A percentile compares a stretch with the other conserved stretches of the same genome.
These are phyloP conservation scores for Telmatherina bonti DNA, from an alignment of 2,797 vertebrate genomes.

Conservation along the genomic window DNA sequence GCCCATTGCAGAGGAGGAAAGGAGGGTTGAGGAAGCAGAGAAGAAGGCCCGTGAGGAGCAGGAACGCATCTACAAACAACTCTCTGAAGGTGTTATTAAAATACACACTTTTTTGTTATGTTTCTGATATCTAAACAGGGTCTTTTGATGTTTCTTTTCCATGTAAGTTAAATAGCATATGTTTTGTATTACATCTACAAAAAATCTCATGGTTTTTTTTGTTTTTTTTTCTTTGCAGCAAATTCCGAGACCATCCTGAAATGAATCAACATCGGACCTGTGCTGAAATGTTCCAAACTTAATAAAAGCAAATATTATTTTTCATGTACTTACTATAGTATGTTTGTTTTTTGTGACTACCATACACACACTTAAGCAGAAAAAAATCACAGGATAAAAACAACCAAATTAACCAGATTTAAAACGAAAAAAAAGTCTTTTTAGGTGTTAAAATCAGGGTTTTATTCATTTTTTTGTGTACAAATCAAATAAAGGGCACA, in stretches of 20 bases:
- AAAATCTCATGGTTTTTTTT: neutral
- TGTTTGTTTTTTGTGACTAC: neutral
- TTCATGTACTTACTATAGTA: conserved; percentile 38
- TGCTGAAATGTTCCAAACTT: conserved; percentile 23
- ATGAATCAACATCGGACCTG: conserved; percentile 59
- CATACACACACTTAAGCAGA: neutral
- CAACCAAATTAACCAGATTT: no score
- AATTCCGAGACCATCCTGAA: conserved; percentile 84
- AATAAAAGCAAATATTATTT: conserved; percentile 69
- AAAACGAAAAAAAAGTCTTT: no score
- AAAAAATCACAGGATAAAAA: neutral
- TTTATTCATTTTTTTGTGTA: neutral
- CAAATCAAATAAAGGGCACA: neutral
- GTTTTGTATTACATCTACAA: no score
- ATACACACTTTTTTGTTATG: neutral
- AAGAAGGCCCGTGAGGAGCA: conserved; percentile 87
- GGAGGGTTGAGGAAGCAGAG: conserved; percentile 87
- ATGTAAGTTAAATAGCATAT: neutral
- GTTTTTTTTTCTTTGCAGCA: conserved; percentile 65
- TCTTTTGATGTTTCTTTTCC: neutral
- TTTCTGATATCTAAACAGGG: neutral
- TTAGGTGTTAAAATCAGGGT: neutral
- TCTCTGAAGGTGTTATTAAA: conserved; percentile 87
- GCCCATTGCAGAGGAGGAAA: conserved; percentile 91
- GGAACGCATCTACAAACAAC: conserved; percentile 87